Percentiles rank a stretch among this genome's conserved stretches.
Conservation (phyloP, 1,140 invertebrate species). For the Aphelinus certus region DNA sequence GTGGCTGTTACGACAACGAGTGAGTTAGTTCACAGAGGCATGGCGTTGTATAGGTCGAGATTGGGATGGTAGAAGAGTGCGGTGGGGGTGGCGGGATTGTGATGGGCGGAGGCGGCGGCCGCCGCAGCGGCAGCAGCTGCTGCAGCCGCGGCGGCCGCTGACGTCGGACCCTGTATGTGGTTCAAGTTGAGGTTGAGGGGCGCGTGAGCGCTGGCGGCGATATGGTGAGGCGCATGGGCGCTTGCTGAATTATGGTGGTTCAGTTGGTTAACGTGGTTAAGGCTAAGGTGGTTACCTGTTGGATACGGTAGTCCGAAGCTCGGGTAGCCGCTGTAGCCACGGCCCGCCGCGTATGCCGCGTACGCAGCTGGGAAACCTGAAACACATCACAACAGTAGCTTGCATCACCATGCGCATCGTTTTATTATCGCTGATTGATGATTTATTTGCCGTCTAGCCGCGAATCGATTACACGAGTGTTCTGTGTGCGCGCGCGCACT, state of each 20-base stretch:
- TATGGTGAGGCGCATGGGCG: constrained; percentile 43
- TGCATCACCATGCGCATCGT: no score
- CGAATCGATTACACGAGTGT: no score
- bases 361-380: constrained; percentile 93
- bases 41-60: constrained; percentile 73
- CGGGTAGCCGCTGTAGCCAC: constrained; percentile 94
- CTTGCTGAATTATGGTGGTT: constrained; percentile 60
- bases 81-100: constrained; percentile 68
- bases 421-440: no score
- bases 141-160: constrained; percentile 52
- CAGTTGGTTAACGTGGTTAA: constrained; percentile 69
- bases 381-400: no score
- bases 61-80: constrained; percentile 66
- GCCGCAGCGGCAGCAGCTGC: constrained; percentile 67
- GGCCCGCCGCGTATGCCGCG: constrained; percentile 91
- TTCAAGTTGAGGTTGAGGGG: constrained; percentile 64
- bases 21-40: constrained; percentile 81
- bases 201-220: constrained; percentile 47
- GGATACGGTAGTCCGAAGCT: constrained; percentile 96
- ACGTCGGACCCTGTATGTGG: constrained; percentile 63
- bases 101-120: constrained; percentile 58
- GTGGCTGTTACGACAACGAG: constrained; percentile 8
- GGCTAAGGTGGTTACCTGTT: constrained; percentile 87
- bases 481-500: no score
- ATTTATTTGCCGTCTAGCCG: no score